phyloP scores from a whole-genome alignment of 92 coral and sea anemone genomes.

The Epizoanthus rinbou region DNA sequence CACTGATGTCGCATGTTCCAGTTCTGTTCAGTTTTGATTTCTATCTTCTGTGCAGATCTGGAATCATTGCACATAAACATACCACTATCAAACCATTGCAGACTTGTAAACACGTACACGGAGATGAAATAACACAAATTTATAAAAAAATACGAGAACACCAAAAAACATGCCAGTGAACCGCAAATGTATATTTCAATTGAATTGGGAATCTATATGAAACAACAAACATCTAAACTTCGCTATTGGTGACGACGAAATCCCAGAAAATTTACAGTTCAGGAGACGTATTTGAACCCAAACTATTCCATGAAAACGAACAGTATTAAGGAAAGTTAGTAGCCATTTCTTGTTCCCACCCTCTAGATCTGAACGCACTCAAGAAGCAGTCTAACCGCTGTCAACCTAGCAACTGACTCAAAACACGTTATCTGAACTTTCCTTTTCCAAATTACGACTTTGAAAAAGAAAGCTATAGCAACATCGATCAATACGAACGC shows the following conservation, averaged over 20 bases:
- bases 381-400: not conserved
- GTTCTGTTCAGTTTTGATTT: not conserved
- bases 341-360: constrained; percentile 26
- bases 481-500: not conserved
- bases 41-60: not conserved
- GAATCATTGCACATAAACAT: not conserved
- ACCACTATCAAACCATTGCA: not conserved
- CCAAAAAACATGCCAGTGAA: not conserved
- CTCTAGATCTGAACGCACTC: not conserved
- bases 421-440: not conserved
- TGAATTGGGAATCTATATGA: too few species aligned
- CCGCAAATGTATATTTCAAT: too few species aligned
- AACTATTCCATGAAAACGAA: not conserved
- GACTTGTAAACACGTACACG: constrained; percentile 20
- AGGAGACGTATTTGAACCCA: not conserved
- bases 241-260: not conserved
- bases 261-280: not conserved
- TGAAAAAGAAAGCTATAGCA: not conserved
- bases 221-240: not conserved
- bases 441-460: constrained; percentile 1
- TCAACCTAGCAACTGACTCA: constrained; percentile 12
- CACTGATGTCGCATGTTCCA: not conserved
- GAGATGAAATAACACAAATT: constrained; percentile 2
- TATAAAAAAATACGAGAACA: constrained; percentile 7
- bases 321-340: not conserved